Conservation (phyloP, 2,797 vertebrate species). For the Chloroceryle amazona region DNA sequence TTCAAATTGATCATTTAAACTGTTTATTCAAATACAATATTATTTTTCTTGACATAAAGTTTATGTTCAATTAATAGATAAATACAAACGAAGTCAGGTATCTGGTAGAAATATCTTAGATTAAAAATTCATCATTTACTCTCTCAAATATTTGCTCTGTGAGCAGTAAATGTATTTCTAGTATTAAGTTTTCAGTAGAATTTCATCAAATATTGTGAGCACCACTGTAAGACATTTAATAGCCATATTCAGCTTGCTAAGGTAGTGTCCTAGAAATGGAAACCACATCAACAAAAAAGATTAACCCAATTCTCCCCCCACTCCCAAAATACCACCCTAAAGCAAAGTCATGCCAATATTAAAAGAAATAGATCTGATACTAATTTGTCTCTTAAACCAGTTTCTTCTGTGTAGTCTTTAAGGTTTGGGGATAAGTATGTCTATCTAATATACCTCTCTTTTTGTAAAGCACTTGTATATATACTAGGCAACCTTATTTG, state of each 20-base stretch:
- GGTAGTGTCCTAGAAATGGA: background rate
- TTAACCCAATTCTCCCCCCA: background rate
- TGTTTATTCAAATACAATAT: background rate
- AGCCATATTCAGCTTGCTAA: background rate
- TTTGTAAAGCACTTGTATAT: background rate
- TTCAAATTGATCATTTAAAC: background rate
- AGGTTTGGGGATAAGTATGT: background rate
- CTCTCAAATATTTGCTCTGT: background rate
- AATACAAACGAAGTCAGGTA: background rate
- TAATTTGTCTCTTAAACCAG: background rate
- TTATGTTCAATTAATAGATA: background rate
- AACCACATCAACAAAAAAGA: background rate
- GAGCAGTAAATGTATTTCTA: background rate
- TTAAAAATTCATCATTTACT: slow-evolving; percentile 25
- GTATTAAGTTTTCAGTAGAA: background rate
- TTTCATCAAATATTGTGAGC: background rate
- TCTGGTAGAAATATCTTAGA: background rate
- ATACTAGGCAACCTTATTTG: background rate
- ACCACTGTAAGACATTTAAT: background rate
- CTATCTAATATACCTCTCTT: background rate
- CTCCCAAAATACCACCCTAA: background rate
- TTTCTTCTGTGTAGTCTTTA: background rate
- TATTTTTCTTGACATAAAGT: background rate
- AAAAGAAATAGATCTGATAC: background rate
- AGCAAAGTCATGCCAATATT: background rate